These are phyloP conservation scores for Heliconius congener DNA, from an alignment of 1,140 invertebrate genomes.

Conservation along the genomic window DNA sequence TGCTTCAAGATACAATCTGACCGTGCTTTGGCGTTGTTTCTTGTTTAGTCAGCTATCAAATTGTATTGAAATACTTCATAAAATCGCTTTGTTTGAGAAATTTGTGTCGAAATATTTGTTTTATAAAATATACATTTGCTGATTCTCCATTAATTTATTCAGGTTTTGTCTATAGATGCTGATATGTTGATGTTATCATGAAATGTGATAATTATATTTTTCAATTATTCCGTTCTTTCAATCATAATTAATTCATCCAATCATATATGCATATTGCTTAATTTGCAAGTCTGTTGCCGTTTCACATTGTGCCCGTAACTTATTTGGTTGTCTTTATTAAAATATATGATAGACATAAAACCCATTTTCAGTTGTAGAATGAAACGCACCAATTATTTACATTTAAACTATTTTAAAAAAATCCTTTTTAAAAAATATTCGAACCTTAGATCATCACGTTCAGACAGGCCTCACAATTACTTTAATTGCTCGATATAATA, in stretches of 20 bases:
- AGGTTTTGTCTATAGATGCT: not conserved
- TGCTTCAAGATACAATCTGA: slow-evolving; percentile 30
- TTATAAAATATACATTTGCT: no score
- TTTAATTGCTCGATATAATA: no score
- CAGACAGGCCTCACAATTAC: no score
- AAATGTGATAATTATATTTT: not conserved
- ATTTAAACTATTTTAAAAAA: no score
- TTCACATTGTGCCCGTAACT: not conserved
- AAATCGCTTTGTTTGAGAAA: not conserved
- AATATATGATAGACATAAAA: not conserved
- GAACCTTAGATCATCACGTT: no score
- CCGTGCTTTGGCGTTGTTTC: slow-evolving; percentile 18
- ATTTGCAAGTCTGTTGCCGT: no score
- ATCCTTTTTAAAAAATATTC: no score
- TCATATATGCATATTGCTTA: not conserved
- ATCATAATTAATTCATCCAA: not conserved
- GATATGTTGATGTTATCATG: not conserved
- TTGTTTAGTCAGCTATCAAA: slow-evolving; percentile 25
- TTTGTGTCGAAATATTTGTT: not conserved
- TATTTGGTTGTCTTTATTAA: not conserved
- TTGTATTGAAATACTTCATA: slow-evolving; percentile 1
- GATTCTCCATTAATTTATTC: no score
- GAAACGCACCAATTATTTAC: no score
- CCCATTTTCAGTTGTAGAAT: no score
- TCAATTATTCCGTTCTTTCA: not conserved